Conservation (phyloP, 2,113 vertebrate genomes). For the Hassar affinis region DNA sequence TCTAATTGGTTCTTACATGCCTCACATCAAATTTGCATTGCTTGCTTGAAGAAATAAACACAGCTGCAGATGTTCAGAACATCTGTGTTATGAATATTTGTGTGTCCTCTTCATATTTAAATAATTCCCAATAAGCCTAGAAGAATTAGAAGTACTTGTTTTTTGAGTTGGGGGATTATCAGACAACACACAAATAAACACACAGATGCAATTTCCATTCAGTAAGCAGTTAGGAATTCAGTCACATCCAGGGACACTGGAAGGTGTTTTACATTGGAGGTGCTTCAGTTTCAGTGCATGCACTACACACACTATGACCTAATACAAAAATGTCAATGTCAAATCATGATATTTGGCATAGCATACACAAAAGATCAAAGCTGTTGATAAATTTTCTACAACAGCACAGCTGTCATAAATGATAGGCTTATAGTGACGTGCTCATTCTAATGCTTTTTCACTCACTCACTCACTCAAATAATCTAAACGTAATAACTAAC, state of each 20-base stretch:
- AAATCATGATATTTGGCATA: background rate
- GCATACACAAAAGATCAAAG: background rate
- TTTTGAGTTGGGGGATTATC: background rate
- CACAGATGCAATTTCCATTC: background rate
- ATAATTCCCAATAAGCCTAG: background rate
- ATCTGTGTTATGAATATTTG: background rate
- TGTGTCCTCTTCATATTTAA: background rate
- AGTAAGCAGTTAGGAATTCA: background rate
- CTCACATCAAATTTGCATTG: background rate
- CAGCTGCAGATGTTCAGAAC: background rate
- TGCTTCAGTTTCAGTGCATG: background rate
- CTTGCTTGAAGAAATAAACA: conserved; percentile 3
- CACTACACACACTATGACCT: background rate
- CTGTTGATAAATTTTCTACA: too few species aligned
- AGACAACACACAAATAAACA: background rate
- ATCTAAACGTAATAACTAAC: too few species aligned
- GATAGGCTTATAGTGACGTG: too few species aligned
- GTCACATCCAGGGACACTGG: background rate
- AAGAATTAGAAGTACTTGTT: background rate
- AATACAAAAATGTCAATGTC: background rate
- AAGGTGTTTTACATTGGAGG: background rate
- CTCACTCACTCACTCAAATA: too few species aligned
- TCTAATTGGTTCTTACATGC: background rate
- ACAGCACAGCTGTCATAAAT: too few species aligned
- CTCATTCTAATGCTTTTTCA: too few species aligned